Base-by-base conservation (phyloP, 2,888 invertebrate species). In the Urechis unicinctus region DNA sequence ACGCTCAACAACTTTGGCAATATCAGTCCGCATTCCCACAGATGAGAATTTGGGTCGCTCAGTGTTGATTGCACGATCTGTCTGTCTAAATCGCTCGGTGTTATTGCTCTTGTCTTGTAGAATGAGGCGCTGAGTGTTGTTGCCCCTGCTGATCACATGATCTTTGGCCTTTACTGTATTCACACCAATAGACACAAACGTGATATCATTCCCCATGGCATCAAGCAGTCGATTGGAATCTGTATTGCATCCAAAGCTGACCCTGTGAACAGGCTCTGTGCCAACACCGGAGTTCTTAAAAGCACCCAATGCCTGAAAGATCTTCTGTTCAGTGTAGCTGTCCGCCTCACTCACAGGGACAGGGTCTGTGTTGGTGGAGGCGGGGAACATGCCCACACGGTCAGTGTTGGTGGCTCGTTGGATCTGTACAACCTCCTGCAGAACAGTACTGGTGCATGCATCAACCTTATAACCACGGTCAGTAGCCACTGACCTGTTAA, bases 281-380 rank as follows among this genome's bases (percentile, higher is more conserved):
- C 50, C 22, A 52, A 52, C 30, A 36, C 44, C 21, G 52, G 47
- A 24, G 53, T 47, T n/a, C 28, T 24, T 36, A 17, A 36, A 13
- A 17, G 36, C 36, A 13, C 17, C 36, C 36, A 36, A 17, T 17
- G 36, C 36, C 36, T 36, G 36, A 36, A 36, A 36, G 9, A 36
- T 17, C 17, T 17, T 9, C 36, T 13, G 36, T 17, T 62, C 60
- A 6, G 57, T 55, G 25, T 49, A 47, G 9, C 57, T 57, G 22
- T 41, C 36, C n/a, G 48, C 36, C 24, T 24, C 41, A n/a, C 36
- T 30, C 9, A 4, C 21, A 21, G 24, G 51, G 5, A 31, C 25
- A 26, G 21, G 1, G 44, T 67, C 71, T 3, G 75, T 75, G 63
- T 68, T 72, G n/a, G 72, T 73, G 1, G 65, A 49, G 4, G 64